These are phyloP conservation scores for Malthinus flaveolus DNA, from an alignment of 2,888 invertebrate genomes.

Conservation along the genomic window DNA sequence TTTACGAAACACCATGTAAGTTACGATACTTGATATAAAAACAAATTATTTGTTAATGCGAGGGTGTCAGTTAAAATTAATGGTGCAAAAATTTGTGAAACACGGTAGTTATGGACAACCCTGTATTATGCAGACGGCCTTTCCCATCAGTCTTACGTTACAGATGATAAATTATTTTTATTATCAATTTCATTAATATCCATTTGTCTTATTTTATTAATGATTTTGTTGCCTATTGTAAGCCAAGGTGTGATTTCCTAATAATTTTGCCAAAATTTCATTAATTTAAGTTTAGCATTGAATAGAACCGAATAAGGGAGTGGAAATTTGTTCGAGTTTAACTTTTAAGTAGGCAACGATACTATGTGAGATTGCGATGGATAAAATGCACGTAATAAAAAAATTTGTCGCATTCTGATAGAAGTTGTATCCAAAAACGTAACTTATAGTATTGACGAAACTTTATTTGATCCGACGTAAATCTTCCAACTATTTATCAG, in stretches of 20 bases:
- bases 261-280: no score
- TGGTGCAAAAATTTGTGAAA: constrained; percentile 26
- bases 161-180: constrained; percentile 48
- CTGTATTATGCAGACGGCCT: constrained; percentile 33
- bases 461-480: constrained; percentile 44
- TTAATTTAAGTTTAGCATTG: no score
- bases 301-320: no score
- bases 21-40: not conserved
- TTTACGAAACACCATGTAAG: no score
- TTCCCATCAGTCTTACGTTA: constrained; percentile 44
- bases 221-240: constrained; percentile 34
- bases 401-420: constrained; percentile 11
- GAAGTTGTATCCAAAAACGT: constrained; percentile 12
- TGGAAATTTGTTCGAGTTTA: no score
- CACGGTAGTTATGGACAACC: constrained; percentile 31
- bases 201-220: constrained; percentile 49
- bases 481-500: constrained; percentile 55
- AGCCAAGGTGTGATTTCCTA: no score
- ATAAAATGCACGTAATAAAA: not conserved
- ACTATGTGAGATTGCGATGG: no score
- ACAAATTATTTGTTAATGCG: constrained; percentile 18
- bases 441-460: constrained; percentile 27
- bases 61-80: constrained; percentile 25
- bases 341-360: no score
- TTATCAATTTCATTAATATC: constrained; percentile 51